Conservation (phyloP, 1,140 invertebrate genomes). For the Uloborus diversus region DNA sequence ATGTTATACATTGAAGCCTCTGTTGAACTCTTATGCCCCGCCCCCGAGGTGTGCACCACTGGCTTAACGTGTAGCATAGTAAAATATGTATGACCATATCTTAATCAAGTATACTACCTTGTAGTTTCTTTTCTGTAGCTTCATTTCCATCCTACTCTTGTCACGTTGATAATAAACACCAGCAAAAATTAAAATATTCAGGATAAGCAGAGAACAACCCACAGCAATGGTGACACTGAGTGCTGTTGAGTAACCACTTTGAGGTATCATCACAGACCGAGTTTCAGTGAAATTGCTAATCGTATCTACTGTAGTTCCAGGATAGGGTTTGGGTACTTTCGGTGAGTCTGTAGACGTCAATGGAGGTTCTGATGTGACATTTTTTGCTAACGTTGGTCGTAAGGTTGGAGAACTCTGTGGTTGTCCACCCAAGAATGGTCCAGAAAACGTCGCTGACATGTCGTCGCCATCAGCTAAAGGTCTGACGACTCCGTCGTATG, state of each 20-base stretch:
- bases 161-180: slow-evolving; percentile 89
- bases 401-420: neutral
- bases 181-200: slow-evolving; percentile 92
- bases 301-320: neutral
- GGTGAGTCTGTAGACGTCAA: slow-evolving; percentile 5
- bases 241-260: slow-evolving; percentile 83
- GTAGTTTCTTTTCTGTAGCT: slow-evolving; percentile 35
- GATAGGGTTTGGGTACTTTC: neutral
- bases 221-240: slow-evolving; percentile 92
- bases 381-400: neutral
- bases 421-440: neutral
- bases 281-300: neutral
- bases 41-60: too few species aligned
- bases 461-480: slow-evolving; percentile 68
- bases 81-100: too few species aligned
- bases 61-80: too few species aligned
- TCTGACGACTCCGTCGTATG: slow-evolving; percentile 67
- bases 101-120: too few species aligned
- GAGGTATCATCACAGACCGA: slow-evolving; percentile 18
- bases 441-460: slow-evolving; percentile 65
- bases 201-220: slow-evolving; percentile 84
- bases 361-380: neutral
- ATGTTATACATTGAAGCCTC: too few species aligned
- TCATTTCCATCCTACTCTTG: slow-evolving; percentile 66
- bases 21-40: too few species aligned